Base-by-base conservation (phyloP, 2,888 invertebrate genomes). In the Sesia apiformis region DNA sequence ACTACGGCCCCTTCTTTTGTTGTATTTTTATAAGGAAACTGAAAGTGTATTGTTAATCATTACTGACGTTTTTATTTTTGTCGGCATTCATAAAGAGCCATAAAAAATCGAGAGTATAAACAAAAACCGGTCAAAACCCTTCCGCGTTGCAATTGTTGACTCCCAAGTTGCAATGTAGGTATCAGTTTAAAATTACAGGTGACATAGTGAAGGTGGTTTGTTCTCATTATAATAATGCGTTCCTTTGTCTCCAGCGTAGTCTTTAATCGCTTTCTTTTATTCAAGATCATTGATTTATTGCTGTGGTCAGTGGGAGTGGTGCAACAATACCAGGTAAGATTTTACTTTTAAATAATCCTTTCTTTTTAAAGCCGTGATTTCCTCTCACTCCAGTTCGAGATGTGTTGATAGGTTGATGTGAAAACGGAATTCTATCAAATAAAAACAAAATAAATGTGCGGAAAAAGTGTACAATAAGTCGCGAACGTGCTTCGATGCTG, bases 131-230 rank as follows among this genome's bases (percentile, higher is more conserved):
- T 49, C 51, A 60, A 83, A 52, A 77, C 81, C 76, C 87, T 89
- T 89, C 88, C 88, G 88, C 78, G 71, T 87, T 78, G 66, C 67
- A 78, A 82, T 85, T 78, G 75, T 69, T 57, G 59, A 59, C 54
- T 60, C 56, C 49, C 56, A 63, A 79, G 77, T 79, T 80, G 72
- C 65, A 63, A 70, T 74, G 79, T 79, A 72, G 63, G 66, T 63
- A 70, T 74, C 86, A 89, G 88, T 89, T 71, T 63, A 58, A 77
- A 85, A 84, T 81, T 84, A 81, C 88, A 89, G 88, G 88, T 88
- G 89, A 81, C 66, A 72, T 84, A 78, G 88, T 83, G 80, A 84
- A 86, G 86, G 76, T 85, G 82, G 70, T 72, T 69, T 55, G 60
- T 63, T 65, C 67, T 69, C 63, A 81, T 80, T 85, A 87, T 86